Evolutionary conservation across 2,888 invertebrate genomes (phyloP), one percentile per base, ranked within the genome.

Genomic region (Priocnemis perturbator): DNA sequence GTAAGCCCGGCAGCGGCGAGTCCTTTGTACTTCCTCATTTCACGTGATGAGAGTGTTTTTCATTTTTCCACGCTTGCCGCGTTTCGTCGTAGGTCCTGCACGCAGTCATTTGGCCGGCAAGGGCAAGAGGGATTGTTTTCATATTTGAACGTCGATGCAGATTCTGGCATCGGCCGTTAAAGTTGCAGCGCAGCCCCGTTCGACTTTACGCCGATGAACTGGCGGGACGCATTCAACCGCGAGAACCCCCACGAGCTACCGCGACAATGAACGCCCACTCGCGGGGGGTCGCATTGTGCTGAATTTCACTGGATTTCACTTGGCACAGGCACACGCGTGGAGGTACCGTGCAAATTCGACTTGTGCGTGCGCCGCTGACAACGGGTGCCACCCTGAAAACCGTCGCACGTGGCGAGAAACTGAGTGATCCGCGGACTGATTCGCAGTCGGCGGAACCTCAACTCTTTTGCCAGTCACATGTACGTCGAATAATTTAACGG

Each of bases 211-310:
- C 70, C 74, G 73, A n/a, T n/a, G n/a, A 66, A 70, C 60, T 69
- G 71, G 64, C 68, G 61, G 55, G 61, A 64, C 67, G 64, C 61
- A 72, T 79, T 73, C 48, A 74, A 74, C 64, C 64, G 65, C 71
- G 75, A 80, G 83, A 83, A 83, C 85, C 86, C 86, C 84, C 83
- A 69, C 72, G 82, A 78, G 83, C 73, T 79, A 79, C 81, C 83
- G 85, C 84, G 86, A 88, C 88, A 88, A 89, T 87, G 84, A 83
- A 79, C 84, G 82, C 83, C 82, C 84, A 80, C 70, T 86, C 83
- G 84, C 85, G 87, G 88, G 88, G 88, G 88, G 87, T 83, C 58
- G 37, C 57, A 26, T 45, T 26, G 62, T 62, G 57, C 37, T 71
- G 77, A 77, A 77, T 78, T 78, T 82, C 75, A 79, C 78, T 76